Evolutionary conservation across 1,140 invertebrate species (phyloP).

Genomic region (Ganaspis sp.): DNA sequence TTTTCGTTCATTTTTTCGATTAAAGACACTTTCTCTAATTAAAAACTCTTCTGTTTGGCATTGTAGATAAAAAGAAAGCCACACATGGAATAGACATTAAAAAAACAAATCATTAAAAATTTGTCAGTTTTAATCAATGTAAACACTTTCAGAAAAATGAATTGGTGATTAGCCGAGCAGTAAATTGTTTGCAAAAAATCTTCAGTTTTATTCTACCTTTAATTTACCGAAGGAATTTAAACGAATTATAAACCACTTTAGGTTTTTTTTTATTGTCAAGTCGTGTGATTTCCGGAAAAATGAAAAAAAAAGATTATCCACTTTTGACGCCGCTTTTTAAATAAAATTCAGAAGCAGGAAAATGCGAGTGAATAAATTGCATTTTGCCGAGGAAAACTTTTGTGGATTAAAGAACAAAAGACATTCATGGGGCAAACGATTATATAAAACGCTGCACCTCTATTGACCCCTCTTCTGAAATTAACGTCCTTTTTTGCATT

Average conservation of each 20-base stretch:
- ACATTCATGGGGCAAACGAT: not conserved
- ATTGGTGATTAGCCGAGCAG: too few relatives aligned
- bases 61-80: too few relatives aligned
- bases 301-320: not conserved
- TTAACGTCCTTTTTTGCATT: not conserved
- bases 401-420: conserved; percentile 17
- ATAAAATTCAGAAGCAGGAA: not conserved
- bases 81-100: too few relatives aligned
- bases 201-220: too few relatives aligned
- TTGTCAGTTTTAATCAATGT: too few relatives aligned
- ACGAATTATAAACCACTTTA: not conserved
- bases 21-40: too few relatives aligned
- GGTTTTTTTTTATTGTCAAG: not conserved
- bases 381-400: not conserved
- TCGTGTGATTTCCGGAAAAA: not conserved
- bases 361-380: conserved; percentile 16
- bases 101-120: too few relatives aligned
- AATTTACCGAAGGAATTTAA: too few relatives aligned
- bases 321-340: not conserved
- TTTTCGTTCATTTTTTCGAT: too few relatives aligned
- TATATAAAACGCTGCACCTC: not conserved
- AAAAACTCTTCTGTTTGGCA: too few relatives aligned
- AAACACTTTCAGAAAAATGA: too few relatives aligned
- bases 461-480: conserved; percentile 14
- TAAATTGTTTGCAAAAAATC: too few relatives aligned